A percentile compares a stretch with the other conserved stretches of the same genome.
phyloP scores from a whole-genome alignment of 2,113 vertebrate genomes.

The Kryptolebias marmoratus region DNA sequence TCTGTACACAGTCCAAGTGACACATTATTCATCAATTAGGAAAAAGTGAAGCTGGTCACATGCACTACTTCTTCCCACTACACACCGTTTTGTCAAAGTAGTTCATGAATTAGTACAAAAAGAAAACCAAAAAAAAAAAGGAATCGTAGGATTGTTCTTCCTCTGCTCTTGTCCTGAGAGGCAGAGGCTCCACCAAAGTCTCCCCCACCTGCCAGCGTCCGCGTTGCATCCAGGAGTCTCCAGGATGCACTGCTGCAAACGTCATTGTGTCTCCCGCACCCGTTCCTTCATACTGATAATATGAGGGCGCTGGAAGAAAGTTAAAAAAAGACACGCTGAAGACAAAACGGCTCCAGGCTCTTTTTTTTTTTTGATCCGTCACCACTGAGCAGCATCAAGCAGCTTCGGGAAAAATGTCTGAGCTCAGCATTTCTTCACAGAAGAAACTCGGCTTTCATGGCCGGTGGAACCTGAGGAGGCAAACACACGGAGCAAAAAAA shows the following conservation, averaged over 20 bases:
- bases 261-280: conserved; percentile 46
- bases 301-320: conserved; percentile 72
- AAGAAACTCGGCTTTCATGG: conserved; percentile 94
- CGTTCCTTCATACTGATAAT: conserved; percentile 37
- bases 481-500: conserved; percentile 17
- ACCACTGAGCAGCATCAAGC: conserved; percentile 63
- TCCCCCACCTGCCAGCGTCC: conserved; percentile 56
- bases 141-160: conserved; percentile 61
- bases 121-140: conserved; percentile 38
- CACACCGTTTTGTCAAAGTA: conserved; percentile 72
- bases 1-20: conserved; percentile 71
- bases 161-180: conserved; percentile 58
- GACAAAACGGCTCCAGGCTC: conserved; percentile 65
- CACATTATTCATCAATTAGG: conserved; percentile 83
- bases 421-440: conserved; percentile 91
- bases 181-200: conserved; percentile 52
- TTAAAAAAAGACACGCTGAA: conserved; percentile 59
- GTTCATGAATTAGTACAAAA: conserved; percentile 79
- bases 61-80: conserved; percentile 82
- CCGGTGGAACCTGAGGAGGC: conserved; percentile 92
- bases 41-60: conserved; percentile 87
- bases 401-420: conserved; percentile 46
- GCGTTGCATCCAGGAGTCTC: conserved; percentile 56
- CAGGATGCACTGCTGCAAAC: conserved; percentile 65
- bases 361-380: conserved; percentile 55